A percentile compares a stretch with the other conserved stretches of the same genome.
phyloP scores from a whole-genome alignment of 92 coral and sea anemone genomes.

The Heliopora coerulea region DNA sequence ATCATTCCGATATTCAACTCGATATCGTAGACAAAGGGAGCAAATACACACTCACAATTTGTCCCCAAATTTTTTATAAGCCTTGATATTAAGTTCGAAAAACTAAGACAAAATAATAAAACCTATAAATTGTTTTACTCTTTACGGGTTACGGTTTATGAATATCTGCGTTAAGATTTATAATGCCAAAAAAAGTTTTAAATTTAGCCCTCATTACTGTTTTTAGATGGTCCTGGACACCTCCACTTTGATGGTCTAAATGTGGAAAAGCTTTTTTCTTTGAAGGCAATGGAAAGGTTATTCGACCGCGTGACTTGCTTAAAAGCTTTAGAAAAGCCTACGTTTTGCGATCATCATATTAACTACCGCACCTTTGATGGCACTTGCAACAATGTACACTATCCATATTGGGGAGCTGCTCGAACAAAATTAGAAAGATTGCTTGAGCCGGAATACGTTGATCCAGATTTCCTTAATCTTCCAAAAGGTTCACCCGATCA shows the following conservation, averaged over 20 bases:
- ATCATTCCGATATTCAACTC: no score
- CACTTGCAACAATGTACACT: conserved; percentile 21
- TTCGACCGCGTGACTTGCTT: background rate
- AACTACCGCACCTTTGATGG: conserved; percentile 32
- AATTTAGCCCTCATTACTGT: no score
- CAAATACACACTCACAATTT: no score
- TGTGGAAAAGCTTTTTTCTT: conserved; percentile 28
- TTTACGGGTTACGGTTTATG: no score
- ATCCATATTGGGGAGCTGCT: conserved; percentile 21
- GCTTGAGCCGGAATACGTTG: conserved; percentile 24
- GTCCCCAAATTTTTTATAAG: no score
- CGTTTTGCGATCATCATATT: background rate
- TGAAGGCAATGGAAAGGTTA: background rate
- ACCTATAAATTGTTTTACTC: no score
- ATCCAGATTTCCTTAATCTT: conserved; percentile 14
- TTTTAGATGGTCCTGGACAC: background rate
- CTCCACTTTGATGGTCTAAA: conserved; percentile 8
- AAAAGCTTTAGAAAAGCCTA: background rate
- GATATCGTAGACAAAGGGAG: no score
- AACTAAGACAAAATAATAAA: no score
- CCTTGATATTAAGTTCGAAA: no score
- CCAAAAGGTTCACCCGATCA: conserved; percentile 34
- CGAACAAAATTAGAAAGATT: conserved; percentile 25
- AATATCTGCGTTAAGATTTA: no score
- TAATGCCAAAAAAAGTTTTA: no score